Evolutionary conservation across 2,797 vertebrate genomes (phyloP), one percentile per base, ranked within the genome.

Genomic region (Alcedo atthis): DNA sequence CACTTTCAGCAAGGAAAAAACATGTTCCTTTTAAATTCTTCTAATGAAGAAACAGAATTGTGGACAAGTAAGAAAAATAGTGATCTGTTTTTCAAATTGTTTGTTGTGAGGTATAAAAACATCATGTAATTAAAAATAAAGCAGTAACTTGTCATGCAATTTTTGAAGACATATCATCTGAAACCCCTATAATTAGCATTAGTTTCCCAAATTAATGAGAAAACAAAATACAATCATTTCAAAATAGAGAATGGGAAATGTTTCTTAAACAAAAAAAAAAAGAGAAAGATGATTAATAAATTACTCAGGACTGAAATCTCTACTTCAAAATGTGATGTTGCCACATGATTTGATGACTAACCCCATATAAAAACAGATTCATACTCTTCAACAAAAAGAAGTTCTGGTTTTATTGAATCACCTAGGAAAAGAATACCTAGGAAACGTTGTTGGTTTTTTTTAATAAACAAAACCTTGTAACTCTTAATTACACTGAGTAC

Each of bases 231-330:
- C 0, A 1, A 63, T 32, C 1, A 12, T 28, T 74, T 75, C 13
- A 58, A 93, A 74, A 62, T 24, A 73, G 18, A 25, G 33, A 68
- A 59, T 40, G 51, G 18, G 26, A 82, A 90, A 67, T 80, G 18
- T 17, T 77, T 30, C 10, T 40, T 40, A 71, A 84, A 33, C 6
- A 33, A 33, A 33, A 33, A 33, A 33, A 33, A 70, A 22, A 87
- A 81, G n/a, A 79, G 68, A 57, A 63, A 79, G 64, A 93, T 79
- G n/a, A 92, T 68, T 70, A 92, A 86, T 77, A 92, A 85, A 75
- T 88, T 54, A 57, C 45, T 88, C 45, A 20, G 70, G 53, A 79
- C 35, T 84, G 55, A 74, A 73, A 75, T 40, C 33, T 77, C 35
- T 61, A 51, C 55, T 89, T 84, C 33, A 30, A 37, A 69, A 55